These are phyloP conservation scores for Gandaritis pyraliata DNA, from an alignment of 2,888 invertebrate species.

Conservation along the genomic window DNA sequence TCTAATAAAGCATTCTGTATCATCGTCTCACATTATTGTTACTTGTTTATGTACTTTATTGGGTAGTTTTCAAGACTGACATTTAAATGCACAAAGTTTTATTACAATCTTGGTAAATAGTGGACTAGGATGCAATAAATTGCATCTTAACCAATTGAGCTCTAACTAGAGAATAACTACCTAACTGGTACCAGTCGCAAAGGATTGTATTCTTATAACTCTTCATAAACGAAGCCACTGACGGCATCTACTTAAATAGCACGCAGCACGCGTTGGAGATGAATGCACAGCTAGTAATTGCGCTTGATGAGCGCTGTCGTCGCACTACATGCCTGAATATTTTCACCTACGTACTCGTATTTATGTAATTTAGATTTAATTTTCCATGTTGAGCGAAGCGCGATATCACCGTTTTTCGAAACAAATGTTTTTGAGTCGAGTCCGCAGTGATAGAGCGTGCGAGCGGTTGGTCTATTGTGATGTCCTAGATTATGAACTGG, in stretches of 20 bases:
- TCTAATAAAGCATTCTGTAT: slow-evolving; percentile 40
- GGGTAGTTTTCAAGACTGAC: slow-evolving; percentile 1
- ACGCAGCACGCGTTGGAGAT: slow-evolving; percentile 68
- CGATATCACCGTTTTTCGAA: slow-evolving; percentile 4
- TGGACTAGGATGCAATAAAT: slow-evolving; percentile 10
- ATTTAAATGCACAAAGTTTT: slow-evolving; percentile 8
- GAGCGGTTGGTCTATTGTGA: neutral
- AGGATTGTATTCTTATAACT: slow-evolving; percentile 27
- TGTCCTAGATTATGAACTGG: slow-evolving; percentile 52
- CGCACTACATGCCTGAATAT: slow-evolving; percentile 56
- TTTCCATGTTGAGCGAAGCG: slow-evolving; percentile 3
- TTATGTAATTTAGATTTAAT: slow-evolving; percentile 34
- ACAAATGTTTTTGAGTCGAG: neutral
- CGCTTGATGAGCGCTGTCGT: slow-evolving; percentile 61
- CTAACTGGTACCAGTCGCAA: slow-evolving; percentile 4
- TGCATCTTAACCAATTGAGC: slow-evolving; percentile 27
- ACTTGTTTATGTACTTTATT: neutral
- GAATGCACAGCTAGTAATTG: slow-evolving; percentile 77
- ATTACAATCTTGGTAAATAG: slow-evolving; percentile 8
- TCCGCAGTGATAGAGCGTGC: neutral
- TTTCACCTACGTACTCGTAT: slow-evolving; percentile 58
- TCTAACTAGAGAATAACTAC: slow-evolving; percentile 10
- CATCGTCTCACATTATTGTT: slow-evolving; percentile 50
- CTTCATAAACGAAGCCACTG: slow-evolving; percentile 32
- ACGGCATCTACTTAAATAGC: slow-evolving; percentile 56